A percentile compares a stretch with the other conserved stretches of the same genome.
Conservation (phyloP, 2,113 vertebrate genomes). For the Oreochromis tanganicae region DNA sequence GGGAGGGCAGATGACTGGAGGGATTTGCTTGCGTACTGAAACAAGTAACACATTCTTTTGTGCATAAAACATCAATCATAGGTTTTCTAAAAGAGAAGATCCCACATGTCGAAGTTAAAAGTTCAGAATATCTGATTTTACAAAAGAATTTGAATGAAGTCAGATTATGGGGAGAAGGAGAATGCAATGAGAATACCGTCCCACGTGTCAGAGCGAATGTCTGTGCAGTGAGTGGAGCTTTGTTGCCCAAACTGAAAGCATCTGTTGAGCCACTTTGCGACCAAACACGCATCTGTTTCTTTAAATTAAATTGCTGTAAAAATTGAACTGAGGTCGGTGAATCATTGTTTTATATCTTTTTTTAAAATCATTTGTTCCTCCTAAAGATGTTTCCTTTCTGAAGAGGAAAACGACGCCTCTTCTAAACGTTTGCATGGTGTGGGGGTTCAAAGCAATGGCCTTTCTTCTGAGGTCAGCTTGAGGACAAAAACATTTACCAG, state of each 20-base stretch:
- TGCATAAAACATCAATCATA: background rate
- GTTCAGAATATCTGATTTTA: background rate
- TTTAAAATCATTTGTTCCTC: background rate
- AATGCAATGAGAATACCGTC: background rate
- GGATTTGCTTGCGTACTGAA: background rate
- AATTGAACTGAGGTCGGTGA: background rate
- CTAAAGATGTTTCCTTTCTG: background rate
- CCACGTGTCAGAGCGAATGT: background rate
- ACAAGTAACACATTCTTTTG: background rate
- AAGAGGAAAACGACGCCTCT: background rate
- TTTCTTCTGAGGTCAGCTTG: background rate
- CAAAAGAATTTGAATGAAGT: background rate
- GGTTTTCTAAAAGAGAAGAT: background rate
- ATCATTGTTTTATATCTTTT: background rate
- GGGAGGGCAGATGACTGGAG: background rate
- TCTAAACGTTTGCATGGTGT: background rate
- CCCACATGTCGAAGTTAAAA: background rate
- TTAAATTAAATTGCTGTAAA: background rate
- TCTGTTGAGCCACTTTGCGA: slow-evolving; percentile 32
- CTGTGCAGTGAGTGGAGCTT: background rate
- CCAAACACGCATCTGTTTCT: slow-evolving; percentile 36
- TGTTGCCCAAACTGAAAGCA: slow-evolving; percentile 14
- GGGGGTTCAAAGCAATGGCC: background rate
- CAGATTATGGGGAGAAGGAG: background rate
- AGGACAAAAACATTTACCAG: background rate